A percentile compares a stretch with the other conserved stretches of the same genome.
phyloP scores from a whole-genome alignment of 2,113 vertebrate species.

The Aviceda subcristata region DNA sequence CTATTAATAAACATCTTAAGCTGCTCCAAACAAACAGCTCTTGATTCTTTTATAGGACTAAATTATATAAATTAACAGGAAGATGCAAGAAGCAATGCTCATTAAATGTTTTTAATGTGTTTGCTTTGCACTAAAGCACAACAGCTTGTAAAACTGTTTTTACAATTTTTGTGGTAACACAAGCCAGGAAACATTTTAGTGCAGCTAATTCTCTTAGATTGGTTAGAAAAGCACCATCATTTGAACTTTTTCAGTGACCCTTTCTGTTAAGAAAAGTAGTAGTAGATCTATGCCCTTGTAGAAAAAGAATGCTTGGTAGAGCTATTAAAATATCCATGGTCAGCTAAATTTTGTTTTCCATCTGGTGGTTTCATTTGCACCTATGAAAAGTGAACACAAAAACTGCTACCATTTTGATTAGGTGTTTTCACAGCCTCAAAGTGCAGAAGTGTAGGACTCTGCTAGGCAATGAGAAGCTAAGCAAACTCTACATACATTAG shows the following conservation, averaged over 20 bases:
- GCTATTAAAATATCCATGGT: not conserved
- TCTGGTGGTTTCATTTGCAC: not conserved
- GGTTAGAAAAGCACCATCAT: not conserved
- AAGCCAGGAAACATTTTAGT: conserved; percentile 10
- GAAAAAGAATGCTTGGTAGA: not conserved
- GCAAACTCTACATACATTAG: not conserved
- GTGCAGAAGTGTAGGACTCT: not conserved
- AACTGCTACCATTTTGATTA: not conserved
- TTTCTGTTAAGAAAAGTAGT: not conserved
- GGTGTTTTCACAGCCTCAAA: not conserved
- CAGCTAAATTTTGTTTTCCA: not conserved
- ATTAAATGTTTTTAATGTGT: conserved; percentile 8
- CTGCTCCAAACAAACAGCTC: not conserved
- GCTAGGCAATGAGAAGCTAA: not conserved
- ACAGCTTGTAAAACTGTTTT: conserved; percentile 28
- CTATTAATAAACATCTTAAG: not conserved
- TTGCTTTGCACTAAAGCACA: conserved; percentile 29
- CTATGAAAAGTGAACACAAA: not conserved
- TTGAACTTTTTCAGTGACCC: not conserved
- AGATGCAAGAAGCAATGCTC: not conserved
- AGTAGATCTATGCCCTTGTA: not conserved
- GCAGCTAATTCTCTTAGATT: not conserved
- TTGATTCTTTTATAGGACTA: not conserved
- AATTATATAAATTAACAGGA: not conserved
- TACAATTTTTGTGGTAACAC: not conserved